Conservation (phyloP, 2,113 vertebrate species). For the Pelmatolapia mariae region DNA sequence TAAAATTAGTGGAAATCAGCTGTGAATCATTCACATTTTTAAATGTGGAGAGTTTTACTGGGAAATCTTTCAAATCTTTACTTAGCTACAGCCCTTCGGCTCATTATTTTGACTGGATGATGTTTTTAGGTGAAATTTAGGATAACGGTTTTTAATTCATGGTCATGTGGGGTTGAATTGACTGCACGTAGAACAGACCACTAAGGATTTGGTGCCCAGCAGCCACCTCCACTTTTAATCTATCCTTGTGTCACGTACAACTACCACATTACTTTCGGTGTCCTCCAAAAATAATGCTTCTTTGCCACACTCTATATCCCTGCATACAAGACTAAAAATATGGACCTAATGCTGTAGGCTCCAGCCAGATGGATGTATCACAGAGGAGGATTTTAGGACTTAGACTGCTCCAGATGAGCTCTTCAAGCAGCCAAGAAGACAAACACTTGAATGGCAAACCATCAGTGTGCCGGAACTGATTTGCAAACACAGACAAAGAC, state of each 20-base stretch:
- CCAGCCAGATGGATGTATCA: constrained; percentile 26
- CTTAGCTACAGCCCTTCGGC: neutral
- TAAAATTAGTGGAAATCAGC: neutral
- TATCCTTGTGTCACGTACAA: neutral
- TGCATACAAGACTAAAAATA: constrained; percentile 3
- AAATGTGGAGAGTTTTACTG: neutral
- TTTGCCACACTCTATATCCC: neutral
- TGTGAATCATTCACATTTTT: neutral
- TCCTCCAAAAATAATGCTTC: neutral
- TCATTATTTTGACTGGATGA: neutral
- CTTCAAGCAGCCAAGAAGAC: neutral
- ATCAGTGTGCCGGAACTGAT: neutral
- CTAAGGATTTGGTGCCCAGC: neutral
- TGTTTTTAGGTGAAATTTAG: neutral
- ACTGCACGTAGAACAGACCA: neutral
- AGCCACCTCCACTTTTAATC: neutral
- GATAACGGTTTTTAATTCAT: neutral
- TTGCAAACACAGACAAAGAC: neutral
- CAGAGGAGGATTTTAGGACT: constrained; percentile 13
- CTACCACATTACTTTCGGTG: neutral
- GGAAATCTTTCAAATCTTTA: neutral
- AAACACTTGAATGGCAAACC: neutral
- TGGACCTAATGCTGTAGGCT: neutral
- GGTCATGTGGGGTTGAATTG: neutral
- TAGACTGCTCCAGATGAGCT: constrained; percentile 7